A percentile compares a stretch with the other conserved stretches of the same genome.
phyloP scores from a whole-genome alignment of 2,113 vertebrate species.

The Promerops cafer region DNA sequence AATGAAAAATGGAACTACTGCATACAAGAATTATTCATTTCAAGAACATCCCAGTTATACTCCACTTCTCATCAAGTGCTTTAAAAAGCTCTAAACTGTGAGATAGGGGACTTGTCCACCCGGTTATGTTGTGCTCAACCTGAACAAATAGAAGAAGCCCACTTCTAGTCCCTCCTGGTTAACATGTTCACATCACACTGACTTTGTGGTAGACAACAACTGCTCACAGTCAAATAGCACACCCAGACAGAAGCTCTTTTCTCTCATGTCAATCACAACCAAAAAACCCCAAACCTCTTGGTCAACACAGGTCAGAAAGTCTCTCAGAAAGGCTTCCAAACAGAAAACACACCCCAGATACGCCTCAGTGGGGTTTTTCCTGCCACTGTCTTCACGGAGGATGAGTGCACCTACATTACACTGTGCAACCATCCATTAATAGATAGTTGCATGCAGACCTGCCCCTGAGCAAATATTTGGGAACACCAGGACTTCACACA shows the following conservation, averaged over 20 bases:
- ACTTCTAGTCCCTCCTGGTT: neutral
- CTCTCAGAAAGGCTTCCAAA: neutral
- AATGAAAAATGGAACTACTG: neutral
- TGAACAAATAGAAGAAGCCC: neutral
- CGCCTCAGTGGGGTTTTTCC: neutral
- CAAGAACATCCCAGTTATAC: neutral
- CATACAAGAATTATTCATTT: neutral
- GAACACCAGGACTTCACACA: neutral
- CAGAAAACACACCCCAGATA: neutral
- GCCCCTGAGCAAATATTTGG: neutral
- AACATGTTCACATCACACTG: neutral
- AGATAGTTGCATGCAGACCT: neutral
- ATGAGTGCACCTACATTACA: neutral
- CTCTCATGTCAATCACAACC: neutral
- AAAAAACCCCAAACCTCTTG: neutral
- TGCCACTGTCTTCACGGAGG: neutral
- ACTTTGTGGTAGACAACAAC: neutral
- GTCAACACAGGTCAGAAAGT: neutral
- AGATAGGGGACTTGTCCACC: neutral
- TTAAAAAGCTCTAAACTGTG: neutral
- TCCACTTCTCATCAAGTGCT: neutral
- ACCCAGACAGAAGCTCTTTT: neutral
- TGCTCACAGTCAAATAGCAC: neutral
- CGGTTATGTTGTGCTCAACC: neutral
- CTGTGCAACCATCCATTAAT: fast-evolving